Percentiles rank a stretch among this genome's conserved stretches.
These are phyloP conservation scores for Esox niger DNA, from an alignment of 2,113 vertebrate genomes.

Conservation along the genomic window DNA sequence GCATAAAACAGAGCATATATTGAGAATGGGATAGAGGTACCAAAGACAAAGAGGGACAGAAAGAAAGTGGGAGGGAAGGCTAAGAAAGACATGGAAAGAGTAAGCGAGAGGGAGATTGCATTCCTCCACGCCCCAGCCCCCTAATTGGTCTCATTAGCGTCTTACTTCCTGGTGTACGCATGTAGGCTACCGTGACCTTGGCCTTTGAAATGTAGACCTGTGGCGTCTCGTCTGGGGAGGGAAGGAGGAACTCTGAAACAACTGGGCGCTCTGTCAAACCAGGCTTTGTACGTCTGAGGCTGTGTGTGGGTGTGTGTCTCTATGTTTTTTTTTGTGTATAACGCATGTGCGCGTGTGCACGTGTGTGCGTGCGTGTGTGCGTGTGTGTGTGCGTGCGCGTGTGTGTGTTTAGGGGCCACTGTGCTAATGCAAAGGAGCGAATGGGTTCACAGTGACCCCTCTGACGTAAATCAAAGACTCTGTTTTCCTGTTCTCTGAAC, in stretches of 20 bases:
- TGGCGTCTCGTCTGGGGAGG: slow-evolving; percentile 36
- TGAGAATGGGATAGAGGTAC: not conserved
- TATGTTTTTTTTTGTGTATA: slow-evolving; percentile 6
- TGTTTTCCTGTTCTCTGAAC: slow-evolving; percentile 18
- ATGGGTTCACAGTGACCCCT: slow-evolving; percentile 24
- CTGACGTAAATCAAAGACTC: slow-evolving; percentile 36
- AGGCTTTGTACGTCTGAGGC: not conserved
- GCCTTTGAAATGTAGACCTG: slow-evolving; percentile 68
- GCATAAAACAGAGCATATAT: not conserved
- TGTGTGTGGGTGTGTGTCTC: slow-evolving; percentile 8
- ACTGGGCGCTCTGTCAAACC: slow-evolving; percentile 48
- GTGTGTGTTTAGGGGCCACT: not conserved
- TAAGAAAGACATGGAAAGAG: slow-evolving; percentile 21
- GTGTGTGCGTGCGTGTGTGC: not conserved
- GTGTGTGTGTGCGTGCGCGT: slow-evolving; percentile 1
- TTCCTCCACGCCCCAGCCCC: slow-evolving; percentile 52
- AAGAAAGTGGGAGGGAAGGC: not conserved
- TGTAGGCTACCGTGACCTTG: slow-evolving; percentile 64
- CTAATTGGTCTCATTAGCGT: slow-evolving; percentile 73
- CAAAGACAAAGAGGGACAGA: not conserved
- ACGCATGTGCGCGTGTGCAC: not conserved
- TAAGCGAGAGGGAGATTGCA: slow-evolving; percentile 48
- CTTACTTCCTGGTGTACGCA: slow-evolving; percentile 65
- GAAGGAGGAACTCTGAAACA: slow-evolving; percentile 49
- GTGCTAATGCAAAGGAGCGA: not conserved